Evolutionary conservation across 2,888 invertebrate genomes (phyloP), one percentile per base, ranked within the genome.

Genomic region (Zygogramma bicolorata): DNA sequence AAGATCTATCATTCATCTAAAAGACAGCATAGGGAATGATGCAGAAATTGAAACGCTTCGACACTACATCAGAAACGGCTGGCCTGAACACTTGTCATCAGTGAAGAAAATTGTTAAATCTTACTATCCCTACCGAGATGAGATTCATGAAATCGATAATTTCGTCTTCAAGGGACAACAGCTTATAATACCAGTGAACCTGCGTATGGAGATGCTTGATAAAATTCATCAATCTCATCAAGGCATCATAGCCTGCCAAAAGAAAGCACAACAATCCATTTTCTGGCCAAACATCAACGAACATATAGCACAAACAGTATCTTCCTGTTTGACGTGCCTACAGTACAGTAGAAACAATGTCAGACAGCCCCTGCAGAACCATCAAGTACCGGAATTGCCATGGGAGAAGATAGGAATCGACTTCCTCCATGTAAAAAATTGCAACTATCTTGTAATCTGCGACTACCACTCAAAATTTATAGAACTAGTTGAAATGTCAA

Each of bases 391-490:
- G 13, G 57, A 57, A 57, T 27, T 57, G 22, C 25, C 57, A 25
- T 57, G 57, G 57, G 25, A 57, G 15, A 57, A 57, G 27, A 57
- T 57, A 57, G 57, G n/a, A 27, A 57, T 57, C 27, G 57, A 57
- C 57, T 57, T 57, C n/a, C 22, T 57, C n/a, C 57, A 57, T 22
- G 57, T 25, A 57, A 27, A 22, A 53, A 53, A 53, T 25, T 10
- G 4, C 57, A 57, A 57, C n/a, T 57, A 57, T 10, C 7, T 57
- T 3, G 27, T 57, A 25, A 27, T 27, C 27, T 57, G 57, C 57
- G 57, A 57, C 15, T 57, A 57, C n/a, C 25, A 22, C 57, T 57
- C 25, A 22, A 57, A 57, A 27, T 57, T 57, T 27, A 57, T 57
- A 25, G 25, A 57, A 57, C 27, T 57, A 25, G 27, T 57, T 25